Evolutionary conservation across 2,113 vertebrate species (phyloP).

Genomic region (Chelonoidis abingdonii): DNA sequence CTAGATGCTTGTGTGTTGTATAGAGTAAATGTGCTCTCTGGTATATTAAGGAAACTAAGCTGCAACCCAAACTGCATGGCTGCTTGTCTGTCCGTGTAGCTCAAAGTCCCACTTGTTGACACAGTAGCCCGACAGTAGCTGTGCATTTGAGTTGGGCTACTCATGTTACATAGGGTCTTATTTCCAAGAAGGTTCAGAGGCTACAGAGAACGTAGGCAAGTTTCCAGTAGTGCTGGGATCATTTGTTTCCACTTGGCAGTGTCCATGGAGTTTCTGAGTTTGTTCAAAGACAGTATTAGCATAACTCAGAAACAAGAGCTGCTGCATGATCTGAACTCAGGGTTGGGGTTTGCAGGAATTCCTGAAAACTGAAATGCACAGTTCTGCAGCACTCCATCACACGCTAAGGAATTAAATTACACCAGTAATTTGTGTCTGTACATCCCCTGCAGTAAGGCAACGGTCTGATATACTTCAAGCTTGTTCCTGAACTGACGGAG

Average conservation of each 20-base stretch:
- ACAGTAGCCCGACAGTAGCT: background rate
- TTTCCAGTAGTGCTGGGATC: background rate
- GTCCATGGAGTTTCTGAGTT: background rate
- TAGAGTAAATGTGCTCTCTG: background rate
- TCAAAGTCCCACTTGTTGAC: background rate
- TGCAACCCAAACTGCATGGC: background rate
- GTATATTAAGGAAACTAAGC: background rate
- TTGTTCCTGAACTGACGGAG: background rate
- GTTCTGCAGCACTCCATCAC: background rate
- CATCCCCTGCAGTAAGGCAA: accelerated
- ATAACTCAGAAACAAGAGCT: background rate
- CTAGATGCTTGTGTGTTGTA: background rate
- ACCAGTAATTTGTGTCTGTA: background rate
- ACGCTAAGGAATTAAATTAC: background rate
- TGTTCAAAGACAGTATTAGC: background rate
- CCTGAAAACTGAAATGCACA: background rate
- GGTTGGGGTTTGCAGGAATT: background rate
- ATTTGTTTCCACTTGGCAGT: background rate
- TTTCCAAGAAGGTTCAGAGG: background rate
- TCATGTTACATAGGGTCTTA: background rate
- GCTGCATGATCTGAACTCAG: background rate
- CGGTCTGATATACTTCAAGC: background rate
- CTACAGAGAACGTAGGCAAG: background rate
- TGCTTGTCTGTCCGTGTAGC: background rate
- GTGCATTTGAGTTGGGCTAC: background rate